These are phyloP conservation scores for Labeo catla DNA, from an alignment of 2,113 vertebrate species.

Conservation along the genomic window DNA sequence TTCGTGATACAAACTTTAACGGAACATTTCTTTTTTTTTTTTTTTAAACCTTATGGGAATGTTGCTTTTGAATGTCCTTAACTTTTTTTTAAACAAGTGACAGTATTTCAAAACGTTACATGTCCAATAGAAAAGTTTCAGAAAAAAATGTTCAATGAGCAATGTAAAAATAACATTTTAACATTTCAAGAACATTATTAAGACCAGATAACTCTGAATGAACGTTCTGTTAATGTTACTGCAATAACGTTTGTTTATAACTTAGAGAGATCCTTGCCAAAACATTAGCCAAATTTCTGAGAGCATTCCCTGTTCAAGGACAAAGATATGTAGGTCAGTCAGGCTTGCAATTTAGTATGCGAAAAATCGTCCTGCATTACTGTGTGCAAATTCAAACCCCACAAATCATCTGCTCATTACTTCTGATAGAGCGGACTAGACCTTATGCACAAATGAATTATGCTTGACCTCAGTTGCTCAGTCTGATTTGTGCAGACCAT, in stretches of 20 bases:
- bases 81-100: not conserved
- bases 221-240: not conserved
- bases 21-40: not conserved
- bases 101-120: not conserved
- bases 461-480: not conserved
- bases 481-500: not conserved
- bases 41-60: not conserved
- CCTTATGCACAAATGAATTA: not conserved
- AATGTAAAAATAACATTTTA: not conserved
- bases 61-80: not conserved
- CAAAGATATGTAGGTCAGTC: conserved; percentile 18
- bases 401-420: not conserved
- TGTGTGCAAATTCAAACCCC: not conserved
- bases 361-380: not conserved
- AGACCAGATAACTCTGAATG: not conserved
- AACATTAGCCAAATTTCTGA: not conserved
- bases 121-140: not conserved
- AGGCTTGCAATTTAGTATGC: not conserved
- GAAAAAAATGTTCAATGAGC: not conserved
- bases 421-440: not conserved
- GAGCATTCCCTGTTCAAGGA: not conserved
- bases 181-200: no score
- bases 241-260: not conserved
- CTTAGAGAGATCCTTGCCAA: not conserved
- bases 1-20: not conserved